Evolutionary conservation across 2,113 vertebrate genomes (phyloP), one percentile per base, ranked within the genome.

Genomic region (Asarcornis scutulata): DNA sequence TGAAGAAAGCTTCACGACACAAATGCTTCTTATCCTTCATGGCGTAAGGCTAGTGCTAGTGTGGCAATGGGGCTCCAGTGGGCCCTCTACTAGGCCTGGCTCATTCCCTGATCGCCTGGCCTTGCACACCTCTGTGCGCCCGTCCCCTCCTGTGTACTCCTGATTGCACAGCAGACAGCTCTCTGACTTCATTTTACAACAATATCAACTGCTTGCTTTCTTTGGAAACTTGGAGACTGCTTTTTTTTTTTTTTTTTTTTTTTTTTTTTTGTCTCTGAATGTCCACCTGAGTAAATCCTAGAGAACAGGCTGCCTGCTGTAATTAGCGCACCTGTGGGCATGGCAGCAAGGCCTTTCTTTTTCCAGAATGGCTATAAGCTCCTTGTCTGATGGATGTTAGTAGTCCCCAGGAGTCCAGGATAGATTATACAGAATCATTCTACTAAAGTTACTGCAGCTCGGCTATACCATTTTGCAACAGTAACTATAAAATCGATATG

Each of bases 401-500:
- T 80, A 62, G 44, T 83, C 53, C 31, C 48, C 38, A 50, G 71
- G 42, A 89, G 62, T 63, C 21, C 9, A 77, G 67, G 44, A 86
- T 53, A 75, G 58, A 92, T 93, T 55, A n/a, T 42, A 36, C 27
- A 63, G 63, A 90, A 83, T 83, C 58, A 46, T 88, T 53, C 78
- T 71, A 52, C 83, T 85, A 87, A 67, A 48, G 84, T 75, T 93
- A 48, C 81, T 26, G 9, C 22, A 53, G 72, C 42, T 91, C 83
- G 53, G 83, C 42, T 88, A 1, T 73, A 27, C 36, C 2, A 0
- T 58, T 86, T 73, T 79, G 86, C 63, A 71, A 60, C 29, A 69
- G 63, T 76, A 80, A 72, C 67, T 59, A 36, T 76, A 73, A 82
- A 96, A 90, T 88, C 83, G 64, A 59, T 73, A 36, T 50, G 53